Conservation (phyloP, 2,113 vertebrate species). For the Seriola quinqueradiata region DNA sequence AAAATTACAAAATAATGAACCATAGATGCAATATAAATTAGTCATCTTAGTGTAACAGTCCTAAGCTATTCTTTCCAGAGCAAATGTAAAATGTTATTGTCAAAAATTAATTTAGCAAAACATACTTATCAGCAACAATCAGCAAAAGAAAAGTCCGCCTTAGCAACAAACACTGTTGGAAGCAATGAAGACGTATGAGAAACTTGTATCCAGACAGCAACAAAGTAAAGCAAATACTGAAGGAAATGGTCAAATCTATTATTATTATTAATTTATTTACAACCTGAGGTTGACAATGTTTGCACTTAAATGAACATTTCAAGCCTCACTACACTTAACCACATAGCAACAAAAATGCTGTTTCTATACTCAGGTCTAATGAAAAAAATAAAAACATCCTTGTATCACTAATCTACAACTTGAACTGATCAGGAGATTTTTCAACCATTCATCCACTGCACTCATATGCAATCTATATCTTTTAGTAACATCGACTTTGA, state of each 20-base stretch:
- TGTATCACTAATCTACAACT: not conserved
- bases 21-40: not conserved
- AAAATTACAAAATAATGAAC: not conserved
- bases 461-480: not conserved
- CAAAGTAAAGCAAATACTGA: not conserved
- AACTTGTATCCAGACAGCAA: not conserved
- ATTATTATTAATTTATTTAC: not conserved
- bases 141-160: not conserved
- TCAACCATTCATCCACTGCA: not conserved
- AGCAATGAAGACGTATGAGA: not conserved
- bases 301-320: too few species aligned
- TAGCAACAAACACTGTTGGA: not conserved
- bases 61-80: not conserved
- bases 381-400: not conserved
- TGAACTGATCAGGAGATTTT: not conserved
- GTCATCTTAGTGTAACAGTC: not conserved
- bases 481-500: not conserved
- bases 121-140: not conserved
- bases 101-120: not conserved
- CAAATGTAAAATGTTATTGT: not conserved
- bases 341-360: not conserved
- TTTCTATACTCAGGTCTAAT: not conserved
- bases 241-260: not conserved
- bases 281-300: not conserved
- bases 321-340: not conserved